Conservation (phyloP, 2,113 vertebrate species). For the Meles meles region DNA sequence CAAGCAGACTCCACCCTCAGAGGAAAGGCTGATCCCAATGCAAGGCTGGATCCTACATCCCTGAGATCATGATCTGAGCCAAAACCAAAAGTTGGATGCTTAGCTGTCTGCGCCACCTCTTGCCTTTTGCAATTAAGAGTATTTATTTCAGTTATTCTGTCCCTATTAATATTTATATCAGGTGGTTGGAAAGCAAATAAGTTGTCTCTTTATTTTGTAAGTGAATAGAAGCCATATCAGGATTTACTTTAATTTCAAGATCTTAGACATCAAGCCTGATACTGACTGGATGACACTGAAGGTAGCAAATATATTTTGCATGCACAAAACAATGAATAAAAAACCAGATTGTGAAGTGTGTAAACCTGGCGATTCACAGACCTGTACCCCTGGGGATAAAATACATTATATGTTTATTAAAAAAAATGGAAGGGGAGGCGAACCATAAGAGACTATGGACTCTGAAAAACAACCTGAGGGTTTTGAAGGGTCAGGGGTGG, state of each 20-base stretch:
- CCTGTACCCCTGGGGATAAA: too few relatives aligned
- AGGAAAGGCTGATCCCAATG: not conserved
- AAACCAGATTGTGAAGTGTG: not conserved
- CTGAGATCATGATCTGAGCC: not conserved
- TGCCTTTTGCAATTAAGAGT: not conserved
- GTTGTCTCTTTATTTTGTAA: not conserved
- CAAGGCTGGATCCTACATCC: not conserved
- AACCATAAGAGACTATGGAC: too few relatives aligned
- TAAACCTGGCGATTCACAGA: too few relatives aligned
- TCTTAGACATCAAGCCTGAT: not conserved
- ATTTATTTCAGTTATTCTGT: not conserved
- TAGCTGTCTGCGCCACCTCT: not conserved
- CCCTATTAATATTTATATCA: not conserved
- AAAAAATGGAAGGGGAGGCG: too few relatives aligned
- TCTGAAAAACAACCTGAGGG: too few relatives aligned
- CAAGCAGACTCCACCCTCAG: not conserved
- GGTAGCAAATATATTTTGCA: not conserved
- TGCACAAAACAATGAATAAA: not conserved
- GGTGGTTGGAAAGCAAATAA: not conserved
- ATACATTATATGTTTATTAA: too few relatives aligned
- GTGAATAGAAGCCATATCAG: not conserved
- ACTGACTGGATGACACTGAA: not conserved
- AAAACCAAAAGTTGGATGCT: not conserved
- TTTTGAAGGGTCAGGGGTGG: too few relatives aligned
- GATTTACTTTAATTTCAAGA: constrained; percentile 33